Conservation (phyloP, 2,113 vertebrate genomes). For the Theristicus caerulescens region DNA sequence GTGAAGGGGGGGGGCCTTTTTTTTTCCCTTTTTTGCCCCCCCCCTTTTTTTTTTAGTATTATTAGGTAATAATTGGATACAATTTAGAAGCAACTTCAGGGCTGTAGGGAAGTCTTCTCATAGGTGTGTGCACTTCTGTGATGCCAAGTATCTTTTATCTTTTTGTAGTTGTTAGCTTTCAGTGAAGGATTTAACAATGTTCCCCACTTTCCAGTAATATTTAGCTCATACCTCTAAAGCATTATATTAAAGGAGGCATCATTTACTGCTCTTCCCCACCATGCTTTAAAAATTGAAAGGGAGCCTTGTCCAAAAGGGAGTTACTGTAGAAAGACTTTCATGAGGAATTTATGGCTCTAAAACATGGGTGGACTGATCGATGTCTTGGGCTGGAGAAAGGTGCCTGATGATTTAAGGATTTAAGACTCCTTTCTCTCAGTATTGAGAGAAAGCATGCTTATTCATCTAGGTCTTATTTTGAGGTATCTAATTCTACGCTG, state of each 20-base stretch:
- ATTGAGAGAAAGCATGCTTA: not conserved
- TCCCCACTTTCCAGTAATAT: not conserved
- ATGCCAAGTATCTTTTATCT: not conserved
- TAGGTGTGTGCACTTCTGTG: not conserved
- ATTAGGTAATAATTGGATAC: not conserved
- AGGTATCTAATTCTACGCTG: not conserved
- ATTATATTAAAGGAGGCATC: not conserved
- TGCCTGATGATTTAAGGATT: not conserved
- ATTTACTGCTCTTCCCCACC: not conserved
- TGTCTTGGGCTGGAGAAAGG: not conserved
- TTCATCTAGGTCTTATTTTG: not conserved
- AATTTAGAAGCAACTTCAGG: not conserved
- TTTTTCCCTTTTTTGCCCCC: not conserved
- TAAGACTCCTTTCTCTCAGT: not conserved
- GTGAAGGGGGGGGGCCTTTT: not conserved
- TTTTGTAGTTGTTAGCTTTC: not conserved
- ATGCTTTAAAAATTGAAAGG: not conserved
- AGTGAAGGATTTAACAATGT: not conserved
- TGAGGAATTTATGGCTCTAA: not conserved
- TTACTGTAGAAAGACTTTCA: not conserved
- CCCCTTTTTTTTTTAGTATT: not conserved
- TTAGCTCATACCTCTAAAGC: not conserved
- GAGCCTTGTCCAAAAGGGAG: not conserved
- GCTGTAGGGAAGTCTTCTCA: not conserved
- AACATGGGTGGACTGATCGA: not conserved